Conservation (phyloP, 1,140 invertebrate genomes). For the Bicyclus anynana region DNA sequence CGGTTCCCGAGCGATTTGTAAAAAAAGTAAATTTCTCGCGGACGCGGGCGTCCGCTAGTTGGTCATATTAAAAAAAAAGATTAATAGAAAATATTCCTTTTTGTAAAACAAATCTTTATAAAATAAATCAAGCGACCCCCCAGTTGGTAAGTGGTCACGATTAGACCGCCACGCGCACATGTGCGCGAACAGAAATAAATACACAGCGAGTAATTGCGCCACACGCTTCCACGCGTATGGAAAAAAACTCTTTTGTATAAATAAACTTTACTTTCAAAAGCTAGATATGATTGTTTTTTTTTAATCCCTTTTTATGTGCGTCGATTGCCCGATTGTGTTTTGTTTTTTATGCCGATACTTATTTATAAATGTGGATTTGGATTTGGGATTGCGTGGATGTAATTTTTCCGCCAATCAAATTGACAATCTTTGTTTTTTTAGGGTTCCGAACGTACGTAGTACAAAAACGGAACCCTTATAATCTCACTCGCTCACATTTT, state of each 20-base stretch:
- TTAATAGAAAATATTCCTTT: too few species aligned
- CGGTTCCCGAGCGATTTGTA: too few species aligned
- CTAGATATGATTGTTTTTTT: conserved; percentile 39
- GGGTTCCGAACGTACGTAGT: too few species aligned
- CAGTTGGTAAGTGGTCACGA: conserved; percentile 11
- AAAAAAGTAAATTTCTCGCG: too few species aligned
- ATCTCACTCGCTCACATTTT: too few species aligned
- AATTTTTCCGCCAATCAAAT: too few species aligned
- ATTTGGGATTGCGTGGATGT: not conserved
- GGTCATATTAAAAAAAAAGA: too few species aligned
- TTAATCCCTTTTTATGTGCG: conserved; percentile 18
- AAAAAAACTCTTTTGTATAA: conserved; percentile 57
- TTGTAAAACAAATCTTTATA: not conserved
- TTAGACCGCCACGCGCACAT: conserved; percentile 51
- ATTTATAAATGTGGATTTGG: not conserved
- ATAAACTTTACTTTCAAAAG: conserved; percentile 68
- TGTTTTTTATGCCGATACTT: conserved; percentile 1
- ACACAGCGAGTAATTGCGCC: conserved; percentile 63
- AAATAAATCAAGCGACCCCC: conserved; percentile 29
- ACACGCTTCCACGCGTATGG: conserved; percentile 49
- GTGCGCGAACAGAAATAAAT: conserved; percentile 65
- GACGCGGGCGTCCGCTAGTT: too few species aligned
- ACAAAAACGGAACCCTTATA: too few species aligned
- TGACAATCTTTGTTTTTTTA: too few species aligned
- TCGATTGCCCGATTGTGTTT: conserved; percentile 9